Evolutionary conservation across 2,113 vertebrate species (phyloP).

Genomic region (Cryptomyrus ogoouensis): DNA sequence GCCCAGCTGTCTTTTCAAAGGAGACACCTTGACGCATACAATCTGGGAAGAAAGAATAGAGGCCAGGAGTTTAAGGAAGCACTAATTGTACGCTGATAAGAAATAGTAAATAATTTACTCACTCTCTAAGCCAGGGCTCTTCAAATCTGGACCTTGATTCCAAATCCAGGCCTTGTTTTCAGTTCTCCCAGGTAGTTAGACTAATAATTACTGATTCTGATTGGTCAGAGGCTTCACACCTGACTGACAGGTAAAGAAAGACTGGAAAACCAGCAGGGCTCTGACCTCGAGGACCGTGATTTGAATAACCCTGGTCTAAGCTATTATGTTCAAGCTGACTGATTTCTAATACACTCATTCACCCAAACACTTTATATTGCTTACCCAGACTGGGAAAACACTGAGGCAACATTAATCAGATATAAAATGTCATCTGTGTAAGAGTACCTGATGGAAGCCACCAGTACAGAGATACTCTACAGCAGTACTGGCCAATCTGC

Average conservation of each 20-base stretch:
- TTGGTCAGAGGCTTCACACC: no score
- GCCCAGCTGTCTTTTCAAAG: neutral
- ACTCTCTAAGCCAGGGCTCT: neutral
- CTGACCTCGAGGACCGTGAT: no score
- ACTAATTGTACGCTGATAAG: neutral
- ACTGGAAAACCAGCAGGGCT: no score
- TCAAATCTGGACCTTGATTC: no score
- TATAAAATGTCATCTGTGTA: neutral
- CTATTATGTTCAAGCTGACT: neutral
- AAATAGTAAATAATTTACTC: neutral
- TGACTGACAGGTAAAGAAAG: no score
- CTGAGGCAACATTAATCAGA: neutral
- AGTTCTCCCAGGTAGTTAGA: no score
- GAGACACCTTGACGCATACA: neutral
- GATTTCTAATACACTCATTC: neutral
- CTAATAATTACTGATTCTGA: no score
- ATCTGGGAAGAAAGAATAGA: neutral
- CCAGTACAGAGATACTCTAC: neutral
- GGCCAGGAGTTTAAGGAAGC: neutral
- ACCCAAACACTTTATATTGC: neutral
- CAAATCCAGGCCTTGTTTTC: no score
- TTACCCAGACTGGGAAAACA: neutral
- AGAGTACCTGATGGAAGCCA: neutral
- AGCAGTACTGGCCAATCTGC: no score
- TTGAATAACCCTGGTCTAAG: neutral